Percentiles rank a stretch among this genome's conserved stretches.
These are phyloP conservation scores for Drosophila lacicola DNA, from an alignment of 2,888 invertebrate genomes.

Conservation along the genomic window DNA sequence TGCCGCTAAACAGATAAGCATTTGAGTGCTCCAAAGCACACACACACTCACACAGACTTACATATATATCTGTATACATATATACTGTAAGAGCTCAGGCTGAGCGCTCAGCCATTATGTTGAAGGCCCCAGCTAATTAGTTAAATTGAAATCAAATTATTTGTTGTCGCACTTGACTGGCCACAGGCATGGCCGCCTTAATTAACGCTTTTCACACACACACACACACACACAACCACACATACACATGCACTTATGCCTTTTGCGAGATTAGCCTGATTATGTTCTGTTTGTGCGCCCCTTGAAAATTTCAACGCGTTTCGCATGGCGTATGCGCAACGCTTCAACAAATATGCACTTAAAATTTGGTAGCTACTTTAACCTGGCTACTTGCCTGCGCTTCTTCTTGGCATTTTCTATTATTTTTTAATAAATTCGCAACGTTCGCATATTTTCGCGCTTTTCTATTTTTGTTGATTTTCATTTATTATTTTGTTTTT, in stretches of 20 bases:
- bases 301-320: constrained; percentile 12
- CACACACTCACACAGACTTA: constrained; percentile 13
- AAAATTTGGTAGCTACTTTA: constrained; percentile 13
- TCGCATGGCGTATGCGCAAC: constrained; percentile 51
- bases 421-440: constrained; percentile 64
- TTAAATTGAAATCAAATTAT: constrained; percentile 84
- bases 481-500: constrained; percentile 19
- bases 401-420: constrained; percentile 42
- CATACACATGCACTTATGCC: background rate
- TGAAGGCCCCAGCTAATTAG: constrained; percentile 81
- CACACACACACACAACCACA: constrained; percentile 9
- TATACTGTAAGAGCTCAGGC: constrained; percentile 18
- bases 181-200: constrained; percentile 75
- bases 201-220: constrained; percentile 70
- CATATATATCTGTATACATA: constrained; percentile 2
- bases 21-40: constrained; percentile 52
- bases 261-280: constrained; percentile 46
- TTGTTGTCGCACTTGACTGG: constrained; percentile 83
- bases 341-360: constrained; percentile 1
- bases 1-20: constrained; percentile 73
- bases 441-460: constrained; percentile 56
- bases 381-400: constrained; percentile 10
- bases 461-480: constrained; percentile 49
- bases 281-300: constrained; percentile 27
- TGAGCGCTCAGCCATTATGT: constrained; percentile 59